Base-by-base conservation (phyloP, 37 sponge, comb jelly and placozoan genomes). In the Ephydatia muelleri region DNA sequence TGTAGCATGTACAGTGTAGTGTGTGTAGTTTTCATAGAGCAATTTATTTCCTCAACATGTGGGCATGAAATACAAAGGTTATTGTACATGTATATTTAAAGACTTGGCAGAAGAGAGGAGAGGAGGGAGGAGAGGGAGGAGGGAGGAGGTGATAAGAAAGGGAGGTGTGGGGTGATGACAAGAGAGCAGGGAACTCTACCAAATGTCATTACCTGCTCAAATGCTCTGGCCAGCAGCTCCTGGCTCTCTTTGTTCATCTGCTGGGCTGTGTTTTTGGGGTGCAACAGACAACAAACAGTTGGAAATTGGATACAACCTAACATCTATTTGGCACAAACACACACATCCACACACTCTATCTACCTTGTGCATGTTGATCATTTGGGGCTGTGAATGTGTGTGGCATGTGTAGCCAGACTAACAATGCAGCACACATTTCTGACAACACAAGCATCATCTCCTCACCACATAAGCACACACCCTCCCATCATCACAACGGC, bases 231-330 rank as follows among this genome's bases (percentile, higher is more conserved):
- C 95, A 98, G 92, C 49, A 96, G 86, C 38, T 82, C 91, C 64
- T 90, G 86, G 48, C 85, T 98, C 83, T 98, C 99, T 68, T 83
- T 90, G 9, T 91, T 75, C 57, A 96, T 92, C 73, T 96, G 83
- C 73, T 91, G 90, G 25, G 93, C 97, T 95, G 78, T 66, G 27
- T 16, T 31, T 26, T 83, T n/a, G n/a, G n/a, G 73, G 49, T 67
- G 65, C 26, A 77, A 27, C n/a, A 26, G 1, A 6, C 29, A 39
- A 14, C 23, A 76, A 49, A 26, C 36, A 39, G 78, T 47, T 30
- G 21, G 23, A 2, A 67, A 0, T 2, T 16, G 66, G 27, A 33
- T n/a, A 30, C 28, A 19, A 31, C 47, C 16, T 4, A 5, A 38
- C 37, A 75, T 27, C 30, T 11, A 33, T 12, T 38, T 38, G 30